phyloP scores from a whole-genome alignment of 1,140 invertebrate species.

The Drosophila ananassae region DNA sequence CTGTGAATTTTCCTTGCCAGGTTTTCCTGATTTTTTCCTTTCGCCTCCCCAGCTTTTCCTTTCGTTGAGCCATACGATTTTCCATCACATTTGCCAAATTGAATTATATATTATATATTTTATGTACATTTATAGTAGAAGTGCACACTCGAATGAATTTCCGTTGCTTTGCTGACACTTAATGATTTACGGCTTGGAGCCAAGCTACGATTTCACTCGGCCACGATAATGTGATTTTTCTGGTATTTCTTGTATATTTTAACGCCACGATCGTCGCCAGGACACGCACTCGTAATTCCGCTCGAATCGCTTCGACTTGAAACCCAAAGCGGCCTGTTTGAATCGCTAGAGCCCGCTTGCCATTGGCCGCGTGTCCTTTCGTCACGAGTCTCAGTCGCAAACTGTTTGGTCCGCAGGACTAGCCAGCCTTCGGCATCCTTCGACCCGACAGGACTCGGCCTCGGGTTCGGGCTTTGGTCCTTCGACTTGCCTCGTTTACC shows the following conservation, averaged over 20 bases:
- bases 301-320: slow-evolving; percentile 42
- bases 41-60: slow-evolving; percentile 30
- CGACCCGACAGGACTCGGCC: slow-evolving; percentile 31
- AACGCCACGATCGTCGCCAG: slow-evolving; percentile 32
- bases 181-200: slow-evolving; percentile 60
- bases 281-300: slow-evolving; percentile 50
- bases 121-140: slow-evolving; percentile 57
- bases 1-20: slow-evolving; percentile 13
- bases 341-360: slow-evolving; percentile 53
- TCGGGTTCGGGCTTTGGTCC: slow-evolving; percentile 9
- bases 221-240: slow-evolving; percentile 21
- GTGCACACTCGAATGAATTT: slow-evolving; percentile 66
- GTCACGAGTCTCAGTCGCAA: slow-evolving; percentile 78
- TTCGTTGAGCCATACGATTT: slow-evolving; percentile 72
- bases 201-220: slow-evolving; percentile 26
- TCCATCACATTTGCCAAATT: slow-evolving; percentile 81
- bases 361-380: slow-evolving; percentile 77
- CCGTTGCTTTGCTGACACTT: slow-evolving; percentile 59
- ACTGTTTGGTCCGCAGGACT: slow-evolving; percentile 62
- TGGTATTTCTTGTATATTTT: not conserved
- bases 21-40: slow-evolving; percentile 17
- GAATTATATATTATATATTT: slow-evolving; percentile 61
- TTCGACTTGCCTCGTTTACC: slow-evolving; percentile 37
- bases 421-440: slow-evolving; percentile 48
- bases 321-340: slow-evolving; percentile 36